Evolutionary conservation across 2,797 vertebrate species (phyloP), one percentile per base, ranked within the genome.

Genomic region (Gymnoscopelus microlampas): DNA sequence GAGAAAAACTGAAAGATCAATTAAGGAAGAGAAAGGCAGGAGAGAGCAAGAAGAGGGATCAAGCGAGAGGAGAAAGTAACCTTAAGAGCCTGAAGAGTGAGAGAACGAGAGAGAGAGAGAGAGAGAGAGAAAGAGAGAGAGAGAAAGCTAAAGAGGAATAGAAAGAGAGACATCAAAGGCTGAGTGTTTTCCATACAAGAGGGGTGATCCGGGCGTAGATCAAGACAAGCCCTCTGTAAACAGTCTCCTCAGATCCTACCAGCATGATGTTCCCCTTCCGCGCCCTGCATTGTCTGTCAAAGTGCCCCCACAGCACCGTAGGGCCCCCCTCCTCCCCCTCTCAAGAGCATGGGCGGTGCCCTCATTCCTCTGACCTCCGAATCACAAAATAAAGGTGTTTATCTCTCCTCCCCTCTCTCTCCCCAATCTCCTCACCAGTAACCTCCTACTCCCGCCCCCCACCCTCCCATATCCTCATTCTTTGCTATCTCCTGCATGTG

Each of bases 151-250:
- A 58, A 63, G 68, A 69, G 63, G 78, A 73, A 70, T 73, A 79
- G 64, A 77, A 84, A 87, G 85, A 84, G 78, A 85, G 81, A 94
- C 93, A 93, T 94, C 91, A 94, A 94, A 93, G 92, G 85, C 71
- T 75, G 68, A 88, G 88, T 88, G 88, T 88, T 93, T 91, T 87
- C 89, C 82, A 88, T 89, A 86, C 53, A 84, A 80, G 82, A 35
- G 82, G 88, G 80, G 75, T 85, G 68, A 76, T 84, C 85, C 68
- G 67, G 6, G 66, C 73, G 77, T 44, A 89, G 90, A 90, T 94
- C 91, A 91, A 44, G 90, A 91, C 92, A 84, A 81, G 78, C 84
- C 81, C 73, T 92, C 92, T 87, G 86, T 90, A 92, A 93, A 94
- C 91, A 93, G 77, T 79, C 84, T 88, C 73, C 92, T 91, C 87